Percentiles rank a stretch among this genome's conserved stretches.
Conservation (phyloP, 2,113 vertebrate genomes). For the Anoura caudifer region DNA sequence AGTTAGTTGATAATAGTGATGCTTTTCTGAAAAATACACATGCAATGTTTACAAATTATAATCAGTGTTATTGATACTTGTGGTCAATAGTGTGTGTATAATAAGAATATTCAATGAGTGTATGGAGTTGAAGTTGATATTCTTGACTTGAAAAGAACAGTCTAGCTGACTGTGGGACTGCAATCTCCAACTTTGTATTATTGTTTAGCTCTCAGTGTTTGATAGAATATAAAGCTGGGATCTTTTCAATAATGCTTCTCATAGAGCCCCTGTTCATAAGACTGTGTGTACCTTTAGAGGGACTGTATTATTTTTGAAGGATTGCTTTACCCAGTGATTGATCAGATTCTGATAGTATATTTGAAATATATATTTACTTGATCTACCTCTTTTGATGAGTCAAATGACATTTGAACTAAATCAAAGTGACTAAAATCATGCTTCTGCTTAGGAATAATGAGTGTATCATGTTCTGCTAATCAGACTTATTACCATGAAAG, state of each 20-base stretch:
- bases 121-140: slow-evolving; percentile 68
- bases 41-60: slow-evolving; percentile 59
- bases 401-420: slow-evolving; percentile 78
- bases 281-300: slow-evolving; percentile 52
- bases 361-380: slow-evolving; percentile 73
- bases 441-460: slow-evolving; percentile 78
- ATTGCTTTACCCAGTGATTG: slow-evolving; percentile 73
- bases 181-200: slow-evolving; percentile 63
- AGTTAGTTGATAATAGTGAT: slow-evolving; percentile 65
- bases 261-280: slow-evolving; percentile 43
- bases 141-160: slow-evolving; percentile 68
- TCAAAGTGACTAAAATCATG: slow-evolving; percentile 81
- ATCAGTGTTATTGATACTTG: slow-evolving; percentile 43
- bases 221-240: slow-evolving; percentile 78
- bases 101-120: slow-evolving; percentile 46
- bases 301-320: slow-evolving; percentile 65
- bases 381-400: slow-evolving; percentile 76
- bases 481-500: slow-evolving; percentile 80
- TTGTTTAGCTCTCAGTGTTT: slow-evolving; percentile 60
- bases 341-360: slow-evolving; percentile 68
- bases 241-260: slow-evolving; percentile 76
- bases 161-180: slow-evolving; percentile 53
- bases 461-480: slow-evolving; percentile 78
- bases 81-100: slow-evolving; percentile 35
- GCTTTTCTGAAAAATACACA: slow-evolving; percentile 65